Conservation (phyloP, 2,113 vertebrate genomes). For the Penelope pileata region DNA sequence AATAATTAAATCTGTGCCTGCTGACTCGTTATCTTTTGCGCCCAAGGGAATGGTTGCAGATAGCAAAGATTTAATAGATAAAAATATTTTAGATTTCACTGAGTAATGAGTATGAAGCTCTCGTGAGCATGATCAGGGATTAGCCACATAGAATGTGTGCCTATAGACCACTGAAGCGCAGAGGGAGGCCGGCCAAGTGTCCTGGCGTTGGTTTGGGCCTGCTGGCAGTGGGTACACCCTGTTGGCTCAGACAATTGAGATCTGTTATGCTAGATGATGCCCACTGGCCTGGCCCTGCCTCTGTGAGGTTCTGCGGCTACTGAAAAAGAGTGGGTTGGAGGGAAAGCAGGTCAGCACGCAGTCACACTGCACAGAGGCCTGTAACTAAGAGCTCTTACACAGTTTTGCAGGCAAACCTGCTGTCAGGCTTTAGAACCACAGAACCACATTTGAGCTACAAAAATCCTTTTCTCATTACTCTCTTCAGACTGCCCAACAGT, state of each 20-base stretch:
- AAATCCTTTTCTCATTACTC: neutral
- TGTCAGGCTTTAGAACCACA: neutral
- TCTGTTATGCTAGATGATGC: neutral
- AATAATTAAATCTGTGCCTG: constrained; percentile 45
- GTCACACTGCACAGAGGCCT: neutral
- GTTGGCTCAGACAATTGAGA: neutral
- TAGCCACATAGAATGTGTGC: neutral
- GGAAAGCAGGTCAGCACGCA: neutral
- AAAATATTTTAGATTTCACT: neutral
- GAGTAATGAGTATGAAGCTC: neutral
- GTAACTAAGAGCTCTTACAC: neutral
- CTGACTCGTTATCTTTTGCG: constrained; percentile 36
- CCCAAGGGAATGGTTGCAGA: constrained; percentile 30
- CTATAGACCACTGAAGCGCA: neutral
- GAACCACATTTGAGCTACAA: neutral
- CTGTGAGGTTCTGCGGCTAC: neutral
- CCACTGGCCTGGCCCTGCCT: neutral
- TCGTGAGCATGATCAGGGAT: neutral
- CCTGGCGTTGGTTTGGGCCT: neutral
- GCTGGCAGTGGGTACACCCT: neutral
- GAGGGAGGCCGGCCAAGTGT: neutral
- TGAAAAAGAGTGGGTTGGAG: neutral
- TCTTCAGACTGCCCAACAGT: neutral
- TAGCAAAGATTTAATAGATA: constrained; percentile 32
- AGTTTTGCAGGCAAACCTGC: neutral